These are phyloP conservation scores for Premnoplex brunnescens DNA, from an alignment of 2,797 vertebrate genomes.

Conservation along the genomic window DNA sequence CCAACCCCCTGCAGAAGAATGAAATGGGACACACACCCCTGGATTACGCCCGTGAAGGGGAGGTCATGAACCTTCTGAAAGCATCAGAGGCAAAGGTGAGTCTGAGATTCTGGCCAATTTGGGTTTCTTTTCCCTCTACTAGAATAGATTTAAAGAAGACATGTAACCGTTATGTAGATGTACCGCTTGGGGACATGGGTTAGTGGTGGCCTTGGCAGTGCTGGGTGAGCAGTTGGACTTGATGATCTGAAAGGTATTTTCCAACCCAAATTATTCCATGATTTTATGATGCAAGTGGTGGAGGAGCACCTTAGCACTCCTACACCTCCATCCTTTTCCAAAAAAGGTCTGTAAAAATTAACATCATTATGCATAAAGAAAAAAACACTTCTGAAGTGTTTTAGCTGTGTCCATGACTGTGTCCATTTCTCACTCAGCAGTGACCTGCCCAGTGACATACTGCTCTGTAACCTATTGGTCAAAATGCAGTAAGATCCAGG, in stretches of 20 bases:
- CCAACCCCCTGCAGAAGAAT: slow-evolving; percentile 89
- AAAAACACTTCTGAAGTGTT: neutral
- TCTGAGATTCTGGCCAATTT: neutral
- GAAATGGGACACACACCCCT: slow-evolving; percentile 88
- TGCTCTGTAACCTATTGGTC: neutral
- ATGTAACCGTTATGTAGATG: accelerated
- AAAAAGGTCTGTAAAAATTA: neutral
- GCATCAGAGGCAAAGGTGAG: slow-evolving; percentile 87
- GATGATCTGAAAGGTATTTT: neutral
- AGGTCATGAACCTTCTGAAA: slow-evolving; percentile 82
- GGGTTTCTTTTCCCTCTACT: neutral
- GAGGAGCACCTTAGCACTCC: too few species aligned
- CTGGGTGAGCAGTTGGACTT: neutral
- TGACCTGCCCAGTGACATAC: neutral
- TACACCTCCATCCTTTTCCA: neutral
- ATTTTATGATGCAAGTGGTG: neutral
- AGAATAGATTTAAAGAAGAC: neutral
- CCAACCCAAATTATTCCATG: neutral
- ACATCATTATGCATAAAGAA: accelerated
- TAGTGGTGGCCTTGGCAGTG: neutral
- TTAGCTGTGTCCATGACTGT: accelerated
- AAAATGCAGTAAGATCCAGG: neutral
- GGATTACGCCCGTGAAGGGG: slow-evolving; percentile 91
- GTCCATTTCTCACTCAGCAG: neutral
- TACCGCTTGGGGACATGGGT: neutral